phyloP scores from a whole-genome alignment of 1,140 invertebrate species.

The Heterodera carotae region DNA sequence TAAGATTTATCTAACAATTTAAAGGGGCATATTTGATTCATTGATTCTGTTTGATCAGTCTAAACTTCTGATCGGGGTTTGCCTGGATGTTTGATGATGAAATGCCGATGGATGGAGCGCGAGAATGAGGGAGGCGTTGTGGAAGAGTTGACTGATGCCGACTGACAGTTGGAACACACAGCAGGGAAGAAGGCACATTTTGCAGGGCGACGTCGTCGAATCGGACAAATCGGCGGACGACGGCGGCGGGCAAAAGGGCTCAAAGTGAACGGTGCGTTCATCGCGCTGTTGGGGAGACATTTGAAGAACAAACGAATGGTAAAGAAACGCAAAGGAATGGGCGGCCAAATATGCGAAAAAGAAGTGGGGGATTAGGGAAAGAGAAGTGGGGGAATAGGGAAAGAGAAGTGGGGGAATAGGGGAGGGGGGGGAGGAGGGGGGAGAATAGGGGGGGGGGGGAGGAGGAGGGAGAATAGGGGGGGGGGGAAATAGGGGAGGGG shows the following conservation, averaged over 20 bases:
- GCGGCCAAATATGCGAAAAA: too few species aligned
- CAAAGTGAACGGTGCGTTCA: not conserved
- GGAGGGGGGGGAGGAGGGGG: too few species aligned
- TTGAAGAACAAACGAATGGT: not conserved
- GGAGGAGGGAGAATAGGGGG: too few species aligned
- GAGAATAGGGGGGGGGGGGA: too few species aligned
- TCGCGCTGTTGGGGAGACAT: not conserved
- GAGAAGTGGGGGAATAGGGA: too few species aligned
- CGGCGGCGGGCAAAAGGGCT: not conserved
- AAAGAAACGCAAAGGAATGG: too few species aligned
- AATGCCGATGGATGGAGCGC: not conserved
- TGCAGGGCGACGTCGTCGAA: too few species aligned
- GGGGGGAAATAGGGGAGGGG: too few species aligned
- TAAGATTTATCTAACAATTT: not conserved
- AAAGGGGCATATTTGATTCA: too few species aligned
- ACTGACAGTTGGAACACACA: not conserved
- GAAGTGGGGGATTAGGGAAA: too few species aligned
- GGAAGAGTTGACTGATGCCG: not conserved
- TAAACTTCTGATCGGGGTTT: not conserved
- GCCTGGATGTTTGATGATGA: slow-evolving; percentile 11
- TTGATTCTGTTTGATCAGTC: not conserved
- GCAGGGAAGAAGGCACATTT: not conserved
- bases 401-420: too few species aligned
- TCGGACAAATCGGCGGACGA: not conserved
- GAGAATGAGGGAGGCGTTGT: not conserved